Conservation (phyloP, 23 tunicate genomes). For the Diplosoma virens region DNA sequence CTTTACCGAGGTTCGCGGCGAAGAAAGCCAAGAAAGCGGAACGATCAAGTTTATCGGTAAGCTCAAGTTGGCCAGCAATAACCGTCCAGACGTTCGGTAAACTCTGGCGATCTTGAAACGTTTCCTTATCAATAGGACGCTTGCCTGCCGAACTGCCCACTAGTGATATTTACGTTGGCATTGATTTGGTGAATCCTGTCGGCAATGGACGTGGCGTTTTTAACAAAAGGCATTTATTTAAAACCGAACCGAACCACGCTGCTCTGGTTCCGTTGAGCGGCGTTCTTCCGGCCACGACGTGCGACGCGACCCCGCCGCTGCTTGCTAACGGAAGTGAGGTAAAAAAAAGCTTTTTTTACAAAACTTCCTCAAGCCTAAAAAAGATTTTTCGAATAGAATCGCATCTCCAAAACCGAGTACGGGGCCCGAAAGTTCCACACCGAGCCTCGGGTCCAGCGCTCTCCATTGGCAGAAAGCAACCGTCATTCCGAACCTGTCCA, state of each 20-base stretch:
- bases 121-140: slow-evolving; percentile 37
- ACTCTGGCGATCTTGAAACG: not conserved
- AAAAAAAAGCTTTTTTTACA: too few species aligned
- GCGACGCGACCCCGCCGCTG: slow-evolving; percentile 33
- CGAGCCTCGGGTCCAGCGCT: not conserved
- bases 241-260: slow-evolving; percentile 81
- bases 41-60: slow-evolving; percentile 76
- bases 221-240: slow-evolving; percentile 67
- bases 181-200: slow-evolving; percentile 57
- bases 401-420: not conserved
- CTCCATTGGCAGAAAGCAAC: not conserved
- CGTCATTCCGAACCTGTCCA: not conserved
- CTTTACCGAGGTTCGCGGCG: slow-evolving; percentile 70
- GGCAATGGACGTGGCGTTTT: slow-evolving; percentile 86
- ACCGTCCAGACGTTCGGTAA: not conserved
- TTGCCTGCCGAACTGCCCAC: slow-evolving; percentile 52
- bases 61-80: not conserved
- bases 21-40: slow-evolving; percentile 87
- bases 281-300: slow-evolving; percentile 45
- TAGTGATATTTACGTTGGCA: slow-evolving; percentile 72
- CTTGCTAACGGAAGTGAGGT: slow-evolving; percentile 8
- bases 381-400: too few species aligned
- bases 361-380: too few species aligned
- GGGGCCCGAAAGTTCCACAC: not conserved
- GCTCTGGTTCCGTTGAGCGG: slow-evolving; percentile 84